Evolutionary conservation across 2,888 invertebrate species (phyloP).

Genomic region (Meandrusa payeni): DNA sequence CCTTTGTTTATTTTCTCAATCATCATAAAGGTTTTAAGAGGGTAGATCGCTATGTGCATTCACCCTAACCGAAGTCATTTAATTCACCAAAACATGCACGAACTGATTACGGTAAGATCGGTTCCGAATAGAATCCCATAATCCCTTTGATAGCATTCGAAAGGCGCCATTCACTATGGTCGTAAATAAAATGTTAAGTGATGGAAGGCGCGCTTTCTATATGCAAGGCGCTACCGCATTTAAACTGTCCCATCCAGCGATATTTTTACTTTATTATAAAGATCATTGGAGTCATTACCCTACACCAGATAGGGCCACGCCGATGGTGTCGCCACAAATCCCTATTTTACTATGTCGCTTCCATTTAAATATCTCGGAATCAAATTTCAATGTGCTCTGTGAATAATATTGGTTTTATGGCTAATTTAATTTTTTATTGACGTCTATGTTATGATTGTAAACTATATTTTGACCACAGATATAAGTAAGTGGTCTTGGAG

Average conservation of each 20-base stretch:
- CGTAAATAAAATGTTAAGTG: slow-evolving; percentile 52
- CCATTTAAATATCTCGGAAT: slow-evolving; percentile 17
- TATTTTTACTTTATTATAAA: slow-evolving; percentile 19
- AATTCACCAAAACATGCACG: slow-evolving; percentile 34
- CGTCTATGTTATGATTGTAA: slow-evolving; percentile 3
- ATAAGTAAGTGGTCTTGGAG: too few species aligned
- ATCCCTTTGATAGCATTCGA: slow-evolving; percentile 46
- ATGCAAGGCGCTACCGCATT: slow-evolving; percentile 48
- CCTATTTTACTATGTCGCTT: slow-evolving; percentile 14
- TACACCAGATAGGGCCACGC: slow-evolving; percentile 4
- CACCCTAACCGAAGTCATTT: too few species aligned
- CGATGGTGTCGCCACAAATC: slow-evolving; percentile 9
- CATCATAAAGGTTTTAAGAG: too few species aligned
- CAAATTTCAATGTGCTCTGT: slow-evolving; percentile 15
- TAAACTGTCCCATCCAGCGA: slow-evolving; percentile 15
- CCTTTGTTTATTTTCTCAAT: too few species aligned
- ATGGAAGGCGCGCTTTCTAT: slow-evolving; percentile 42
- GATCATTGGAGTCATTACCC: slow-evolving; percentile 17
- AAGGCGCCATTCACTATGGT: slow-evolving; percentile 43
- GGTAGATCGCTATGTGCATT: too few species aligned
- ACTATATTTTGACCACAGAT: too few species aligned
- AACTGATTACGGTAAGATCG: slow-evolving; percentile 28
- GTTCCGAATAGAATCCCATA: slow-evolving; percentile 41
- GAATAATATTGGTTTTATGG: slow-evolving; percentile 6
- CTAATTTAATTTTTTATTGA: slow-evolving; percentile 13